These are phyloP conservation scores for Lindbergichthys nudifrons DNA, from an alignment of 2,797 vertebrate species.

Conservation along the genomic window DNA sequence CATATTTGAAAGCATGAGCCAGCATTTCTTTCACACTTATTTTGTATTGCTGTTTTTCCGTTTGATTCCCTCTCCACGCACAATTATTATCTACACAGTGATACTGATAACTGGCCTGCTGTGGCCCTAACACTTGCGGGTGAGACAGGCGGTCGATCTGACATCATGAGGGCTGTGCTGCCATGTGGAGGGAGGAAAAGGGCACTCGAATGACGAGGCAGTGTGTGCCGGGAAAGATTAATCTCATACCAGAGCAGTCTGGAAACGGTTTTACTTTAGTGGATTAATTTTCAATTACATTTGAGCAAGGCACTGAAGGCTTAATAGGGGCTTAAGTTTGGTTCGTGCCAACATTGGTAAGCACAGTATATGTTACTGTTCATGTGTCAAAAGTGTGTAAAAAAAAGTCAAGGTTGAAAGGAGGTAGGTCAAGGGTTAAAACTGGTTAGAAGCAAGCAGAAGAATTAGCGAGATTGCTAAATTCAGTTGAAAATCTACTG, in stretches of 20 bases:
- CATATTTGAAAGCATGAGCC: neutral
- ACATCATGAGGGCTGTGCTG: slow-evolving; percentile 34
- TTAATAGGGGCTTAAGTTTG: slow-evolving; percentile 72
- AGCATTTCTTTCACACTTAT: neutral
- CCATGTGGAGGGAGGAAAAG: slow-evolving; percentile 53
- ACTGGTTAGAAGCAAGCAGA: neutral
- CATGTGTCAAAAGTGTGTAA: slow-evolving; percentile 33
- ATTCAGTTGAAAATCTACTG: neutral
- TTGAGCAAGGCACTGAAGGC: slow-evolving; percentile 73
- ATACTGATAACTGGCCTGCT: slow-evolving; percentile 16
- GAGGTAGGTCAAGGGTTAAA: neutral
- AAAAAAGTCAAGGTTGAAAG: slow-evolving; percentile 22
- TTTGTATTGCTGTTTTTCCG: neutral
- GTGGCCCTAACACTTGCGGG: slow-evolving; percentile 14
- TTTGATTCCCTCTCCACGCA: neutral
- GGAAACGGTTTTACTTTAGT: slow-evolving; percentile 73
- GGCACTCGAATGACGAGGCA: slow-evolving; percentile 52
- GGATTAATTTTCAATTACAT: slow-evolving; percentile 86
- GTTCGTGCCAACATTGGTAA: slow-evolving; percentile 50
- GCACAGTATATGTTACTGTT: slow-evolving; percentile 45
- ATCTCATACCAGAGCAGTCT: slow-evolving; percentile 72
- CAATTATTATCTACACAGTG: neutral
- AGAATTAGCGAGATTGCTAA: slow-evolving; percentile 8
- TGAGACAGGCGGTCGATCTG: slow-evolving; percentile 37
- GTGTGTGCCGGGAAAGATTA: slow-evolving; percentile 57